A percentile compares a stretch with the other conserved stretches of the same genome.
Evolutionary conservation across 2,888 invertebrate species (phyloP).

Genomic region (Zeuzera pyrina): DNA sequence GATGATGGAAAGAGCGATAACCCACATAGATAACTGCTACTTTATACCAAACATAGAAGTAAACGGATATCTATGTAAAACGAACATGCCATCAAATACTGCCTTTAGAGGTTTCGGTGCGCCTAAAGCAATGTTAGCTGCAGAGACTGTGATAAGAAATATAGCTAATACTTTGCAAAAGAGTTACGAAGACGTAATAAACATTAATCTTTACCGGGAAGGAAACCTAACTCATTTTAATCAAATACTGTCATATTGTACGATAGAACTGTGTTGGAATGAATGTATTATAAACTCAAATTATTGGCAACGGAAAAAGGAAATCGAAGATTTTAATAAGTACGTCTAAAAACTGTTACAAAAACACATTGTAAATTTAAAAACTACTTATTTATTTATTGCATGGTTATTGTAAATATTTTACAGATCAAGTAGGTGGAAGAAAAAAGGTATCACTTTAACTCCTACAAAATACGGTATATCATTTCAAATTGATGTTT

Average conservation of each 20-base stretch:
- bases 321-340: constrained; percentile 81
- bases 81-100: constrained; percentile 92
- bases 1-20: constrained; percentile 85
- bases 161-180: constrained; percentile 79
- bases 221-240: constrained; percentile 86
- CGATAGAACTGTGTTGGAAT: constrained; percentile 80
- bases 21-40: constrained; percentile 88
- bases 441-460: constrained; percentile 82
- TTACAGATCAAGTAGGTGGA: constrained; percentile 78
- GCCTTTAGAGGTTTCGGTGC: constrained; percentile 95
- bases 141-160: constrained; percentile 84
- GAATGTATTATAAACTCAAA: constrained; percentile 80
- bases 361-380: neutral
- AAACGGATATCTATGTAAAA: constrained; percentile 83
- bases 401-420: constrained; percentile 2
- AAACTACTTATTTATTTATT: neutral
- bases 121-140: constrained; percentile 90
- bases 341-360: constrained; percentile 27
- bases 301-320: constrained; percentile 72
- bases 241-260: constrained; percentile 81
- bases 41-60: constrained; percentile 80
- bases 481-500: constrained; percentile 75
- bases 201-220: constrained; percentile 85
- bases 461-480: constrained; percentile 86
- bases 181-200: constrained; percentile 75